Evolutionary conservation across 2,113 vertebrate species (phyloP), one percentile per base, ranked within the genome.

Genomic region (Triplophysa siluroides): DNA sequence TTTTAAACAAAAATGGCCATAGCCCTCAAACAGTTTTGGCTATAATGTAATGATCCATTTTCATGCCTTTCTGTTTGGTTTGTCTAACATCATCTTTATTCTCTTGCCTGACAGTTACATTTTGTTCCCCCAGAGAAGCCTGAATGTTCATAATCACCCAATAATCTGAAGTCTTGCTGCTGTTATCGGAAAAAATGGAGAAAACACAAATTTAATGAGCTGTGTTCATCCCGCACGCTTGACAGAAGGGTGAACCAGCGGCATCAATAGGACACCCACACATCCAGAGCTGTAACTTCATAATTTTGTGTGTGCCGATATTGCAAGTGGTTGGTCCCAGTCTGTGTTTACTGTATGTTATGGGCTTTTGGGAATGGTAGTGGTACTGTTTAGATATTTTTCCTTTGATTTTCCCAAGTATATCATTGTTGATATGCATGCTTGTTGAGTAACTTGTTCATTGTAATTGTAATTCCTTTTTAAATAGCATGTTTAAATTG

Each of bases 151-250:
- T 41, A 52, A 47, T 81, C 64, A 62, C 52, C 38, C 11, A 21
- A n/a, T 61, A 29, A 54, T 62, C 33, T 82, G 60, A 19, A 72
- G 12, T 54, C 69, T 71, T 16, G 38, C 5, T 56, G 69, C 68
- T 58, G 26, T 72, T 38, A 58, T 8, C 50, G 21, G 26, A n/a
- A 33, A 56, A 56, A 56, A 72, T 38, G 7, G 8, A 72, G 47
- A 71, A 54, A 50, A 11, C 26, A 16, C 29, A 58, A 64, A 60
- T 9, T 43, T 50, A 60, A 61, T 54, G 21, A 81, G 54, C 66
- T 69, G 19, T 47, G 29, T 69, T 26, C 61, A 21, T 68, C 64
- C 24, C 8, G 14, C 19, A 16, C 14, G 23, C 45, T 58, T 82
- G 47, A 45, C 12, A 71, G 56, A 69, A 7, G 29, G 70, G 43